Conservation (phyloP, 2,888 invertebrate genomes). For the Lasioglossum malachurum region DNA sequence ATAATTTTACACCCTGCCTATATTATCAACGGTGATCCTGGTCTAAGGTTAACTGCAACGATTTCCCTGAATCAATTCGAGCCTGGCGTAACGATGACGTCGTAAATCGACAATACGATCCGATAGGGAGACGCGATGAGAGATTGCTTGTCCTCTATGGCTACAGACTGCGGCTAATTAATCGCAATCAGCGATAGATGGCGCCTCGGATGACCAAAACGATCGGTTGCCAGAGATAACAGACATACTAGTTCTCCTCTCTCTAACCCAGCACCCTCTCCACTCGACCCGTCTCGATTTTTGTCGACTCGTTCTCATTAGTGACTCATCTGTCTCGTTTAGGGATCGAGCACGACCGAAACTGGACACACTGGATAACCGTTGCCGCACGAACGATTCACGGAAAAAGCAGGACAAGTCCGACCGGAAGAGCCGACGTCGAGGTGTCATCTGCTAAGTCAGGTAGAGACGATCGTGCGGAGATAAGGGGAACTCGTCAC, state of each 20-base stretch:
- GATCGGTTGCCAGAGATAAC: slow-evolving; percentile 70
- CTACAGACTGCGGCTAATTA: slow-evolving; percentile 66
- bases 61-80: neutral
- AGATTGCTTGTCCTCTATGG: slow-evolving; percentile 36
- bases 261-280: slow-evolving; percentile 22
- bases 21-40: neutral
- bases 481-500: slow-evolving; percentile 63
- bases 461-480: slow-evolving; percentile 64
- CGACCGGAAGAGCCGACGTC: slow-evolving; percentile 18
- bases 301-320: slow-evolving; percentile 68
- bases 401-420: slow-evolving; percentile 18
- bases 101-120: slow-evolving; percentile 6
- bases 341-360: slow-evolving; percentile 23
- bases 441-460: slow-evolving; percentile 67
- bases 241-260: slow-evolving; percentile 42
- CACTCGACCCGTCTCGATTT: slow-evolving; percentile 47
- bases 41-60: neutral
- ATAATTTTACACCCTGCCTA: neutral
- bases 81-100: neutral
- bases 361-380: slow-evolving; percentile 33
- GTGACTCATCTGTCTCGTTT: slow-evolving; percentile 71
- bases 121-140: neutral
- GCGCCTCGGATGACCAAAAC: slow-evolving; percentile 64
- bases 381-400: slow-evolving; percentile 35
- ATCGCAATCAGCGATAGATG: slow-evolving; percentile 73